Conservation (phyloP, 1,140 invertebrate species). For the Lethrus apterus region DNA sequence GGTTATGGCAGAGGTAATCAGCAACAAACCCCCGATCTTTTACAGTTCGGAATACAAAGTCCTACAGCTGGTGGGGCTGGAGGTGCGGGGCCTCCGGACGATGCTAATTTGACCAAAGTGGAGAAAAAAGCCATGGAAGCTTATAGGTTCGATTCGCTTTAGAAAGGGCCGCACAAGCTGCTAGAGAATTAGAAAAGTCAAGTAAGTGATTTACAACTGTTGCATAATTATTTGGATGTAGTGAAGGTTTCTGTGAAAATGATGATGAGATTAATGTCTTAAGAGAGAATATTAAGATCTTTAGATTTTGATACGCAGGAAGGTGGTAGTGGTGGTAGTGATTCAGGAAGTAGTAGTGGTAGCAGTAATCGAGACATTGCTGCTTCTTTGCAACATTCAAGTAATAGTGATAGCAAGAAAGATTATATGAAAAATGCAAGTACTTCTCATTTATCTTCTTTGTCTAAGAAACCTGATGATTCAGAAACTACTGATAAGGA, state of each 20-base stretch:
- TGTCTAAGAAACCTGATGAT: constrained; percentile 20
- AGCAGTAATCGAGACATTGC: constrained; percentile 27
- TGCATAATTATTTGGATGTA: constrained; percentile 45
- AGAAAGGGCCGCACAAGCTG: constrained; percentile 93
- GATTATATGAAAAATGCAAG: constrained; percentile 17
- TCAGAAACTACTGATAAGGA: constrained; percentile 35
- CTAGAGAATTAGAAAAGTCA: constrained; percentile 91
- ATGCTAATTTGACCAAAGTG: constrained; percentile 48
- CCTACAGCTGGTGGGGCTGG: constrained; percentile 40
- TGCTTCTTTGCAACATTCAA: constrained; percentile 20
- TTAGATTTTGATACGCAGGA: constrained; percentile 61
- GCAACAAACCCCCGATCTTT: constrained; percentile 42
- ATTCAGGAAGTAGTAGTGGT: constrained; percentile 38
- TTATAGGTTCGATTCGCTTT: constrained; percentile 97
- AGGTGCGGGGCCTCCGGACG: constrained; percentile 32
- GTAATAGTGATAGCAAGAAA: constrained; percentile 18
- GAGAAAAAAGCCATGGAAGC: constrained; percentile 69
- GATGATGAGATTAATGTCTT: constrained; percentile 60
- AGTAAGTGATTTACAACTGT: constrained; percentile 52
- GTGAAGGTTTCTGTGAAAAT: constrained; percentile 88
- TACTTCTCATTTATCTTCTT: constrained; percentile 6
- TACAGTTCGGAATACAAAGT: constrained; percentile 40
- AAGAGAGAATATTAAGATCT: constrained; percentile 31
- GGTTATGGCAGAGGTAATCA: constrained; percentile 53
- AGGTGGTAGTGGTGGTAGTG: constrained; percentile 40